Evolutionary conservation across 2,888 invertebrate species (phyloP), one percentile per base, ranked within the genome.

Genomic region (Aplocera efformata): DNA sequence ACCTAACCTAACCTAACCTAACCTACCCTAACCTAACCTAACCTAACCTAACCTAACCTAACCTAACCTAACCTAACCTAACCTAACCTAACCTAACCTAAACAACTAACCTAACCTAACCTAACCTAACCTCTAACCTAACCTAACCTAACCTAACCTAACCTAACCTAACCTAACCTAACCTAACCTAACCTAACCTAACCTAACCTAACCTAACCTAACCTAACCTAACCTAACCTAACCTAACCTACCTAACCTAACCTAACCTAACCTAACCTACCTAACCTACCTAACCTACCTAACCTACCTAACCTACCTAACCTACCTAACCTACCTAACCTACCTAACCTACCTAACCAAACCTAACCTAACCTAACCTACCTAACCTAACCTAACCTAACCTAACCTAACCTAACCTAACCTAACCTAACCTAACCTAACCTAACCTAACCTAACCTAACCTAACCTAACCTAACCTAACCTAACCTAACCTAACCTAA

Each of bases 201-300:
- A 45, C 45, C 45, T 45, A 45, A 45, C 45, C 40, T 45, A 45
- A 45, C 45, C 40, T 40, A 45, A 40, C 35, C 40, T 40, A 36
- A 40, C 35, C 40, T 36, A 36, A 40, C 35, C 45, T 45, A 35
- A 40, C 36, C 35, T 43, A 43, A 43, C 43, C 43, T 43, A 43
- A 43, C 45, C 45, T 45, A 45, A 45, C 45, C 45, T 45, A 42
- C 44, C 30, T 43, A 43, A 43, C 43, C 43, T 38, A 43, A 43
- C 45, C 45, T 45, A 45, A 45, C 45, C 45, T 45, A 45, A 45
- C 45, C 45, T 45, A 45, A 45, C 45, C 42, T 42, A 34, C 34
- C 41, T 28, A 29, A 41, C 33, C 41, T 20, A 41, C 42, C 36
- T 27, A 32, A 32, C 36, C 42, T 25, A 32, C 42, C 42, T 32